These are phyloP conservation scores for Hemithea aestivaria DNA, from an alignment of 2,888 invertebrate species.

Conservation along the genomic window DNA sequence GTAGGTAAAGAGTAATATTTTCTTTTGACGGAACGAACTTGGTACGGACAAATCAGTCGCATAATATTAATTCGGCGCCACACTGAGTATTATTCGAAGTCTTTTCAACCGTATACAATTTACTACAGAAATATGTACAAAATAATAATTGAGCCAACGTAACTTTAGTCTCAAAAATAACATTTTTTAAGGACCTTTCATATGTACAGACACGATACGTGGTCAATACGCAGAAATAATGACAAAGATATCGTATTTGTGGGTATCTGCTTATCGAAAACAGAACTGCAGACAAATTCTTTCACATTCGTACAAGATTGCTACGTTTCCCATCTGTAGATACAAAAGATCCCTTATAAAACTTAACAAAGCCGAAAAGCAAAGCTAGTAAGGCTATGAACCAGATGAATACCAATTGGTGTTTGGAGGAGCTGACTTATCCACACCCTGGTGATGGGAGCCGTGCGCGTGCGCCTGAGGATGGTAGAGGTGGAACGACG, in stretches of 20 bases:
- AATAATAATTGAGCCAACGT: constrained; percentile 42
- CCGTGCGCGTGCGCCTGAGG: constrained; percentile 76
- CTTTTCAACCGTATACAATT: constrained; percentile 58
- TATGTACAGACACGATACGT: too few species aligned
- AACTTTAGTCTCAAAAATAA: constrained; percentile 32
- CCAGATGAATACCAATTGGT: constrained; percentile 89
- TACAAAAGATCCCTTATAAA: too few species aligned
- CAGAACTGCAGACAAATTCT: too few species aligned
- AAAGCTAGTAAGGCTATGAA: constrained; percentile 79
- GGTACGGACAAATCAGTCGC: constrained; percentile 20
- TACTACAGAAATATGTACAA: constrained; percentile 34
- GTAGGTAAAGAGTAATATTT: too few species aligned
- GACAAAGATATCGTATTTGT: too few species aligned
- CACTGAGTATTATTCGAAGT: constrained; percentile 52
- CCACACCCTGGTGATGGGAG: constrained; percentile 66
- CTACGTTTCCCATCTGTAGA: too few species aligned
- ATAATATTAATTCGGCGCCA: constrained; percentile 19
- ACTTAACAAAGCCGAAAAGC: constrained; percentile 37
- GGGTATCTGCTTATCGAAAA: too few species aligned
- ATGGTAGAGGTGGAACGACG: constrained; percentile 94
- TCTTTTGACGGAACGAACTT: too few species aligned
- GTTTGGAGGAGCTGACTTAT: constrained; percentile 83
- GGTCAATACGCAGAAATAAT: too few species aligned
- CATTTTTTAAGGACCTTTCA: too few species aligned
- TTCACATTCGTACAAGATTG: too few species aligned